Percentiles rank a stretch among this genome's conserved stretches.
These are phyloP conservation scores for Molossus alvarezi DNA, from an alignment of 2,797 vertebrate genomes.

Conservation along the genomic window DNA sequence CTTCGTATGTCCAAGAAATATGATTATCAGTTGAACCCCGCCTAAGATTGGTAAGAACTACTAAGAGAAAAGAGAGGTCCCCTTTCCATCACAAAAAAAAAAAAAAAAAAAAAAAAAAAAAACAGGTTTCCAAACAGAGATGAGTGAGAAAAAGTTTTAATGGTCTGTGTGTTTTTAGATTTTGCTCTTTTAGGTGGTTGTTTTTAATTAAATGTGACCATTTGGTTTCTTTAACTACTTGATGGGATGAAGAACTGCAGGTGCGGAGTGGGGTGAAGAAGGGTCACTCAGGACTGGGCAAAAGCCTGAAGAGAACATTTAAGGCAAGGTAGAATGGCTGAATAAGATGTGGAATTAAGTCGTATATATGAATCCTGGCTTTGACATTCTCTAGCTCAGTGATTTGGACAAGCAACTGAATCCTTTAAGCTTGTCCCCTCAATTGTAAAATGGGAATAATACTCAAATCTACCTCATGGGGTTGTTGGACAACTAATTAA, in stretches of 20 bases:
- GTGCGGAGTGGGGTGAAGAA: neutral
- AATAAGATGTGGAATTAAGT: neutral
- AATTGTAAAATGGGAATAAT: neutral
- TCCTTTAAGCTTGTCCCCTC: neutral
- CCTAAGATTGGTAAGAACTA: neutral
- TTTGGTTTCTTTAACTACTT: slow-evolving; percentile 51
- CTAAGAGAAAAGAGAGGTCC: neutral
- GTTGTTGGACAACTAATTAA: neutral
- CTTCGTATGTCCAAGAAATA: slow-evolving; percentile 27
- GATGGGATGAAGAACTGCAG: neutral
- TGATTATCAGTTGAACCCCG: neutral
- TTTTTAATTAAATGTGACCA: slow-evolving; percentile 39
- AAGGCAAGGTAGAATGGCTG: neutral
- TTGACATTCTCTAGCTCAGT: neutral
- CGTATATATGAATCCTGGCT: neutral
- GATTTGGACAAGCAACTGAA: neutral
- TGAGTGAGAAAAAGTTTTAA: neutral
- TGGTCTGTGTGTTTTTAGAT: neutral
- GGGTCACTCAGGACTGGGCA: neutral
- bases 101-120: slow-evolving; percentile 63
- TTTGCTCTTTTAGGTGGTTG: neutral
- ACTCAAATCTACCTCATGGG: neutral
- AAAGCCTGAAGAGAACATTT: neutral
- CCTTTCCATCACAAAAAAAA: neutral
- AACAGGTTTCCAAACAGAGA: neutral